Conservation (phyloP, 2,888 invertebrate species). For the Metellina segmentata region DNA sequence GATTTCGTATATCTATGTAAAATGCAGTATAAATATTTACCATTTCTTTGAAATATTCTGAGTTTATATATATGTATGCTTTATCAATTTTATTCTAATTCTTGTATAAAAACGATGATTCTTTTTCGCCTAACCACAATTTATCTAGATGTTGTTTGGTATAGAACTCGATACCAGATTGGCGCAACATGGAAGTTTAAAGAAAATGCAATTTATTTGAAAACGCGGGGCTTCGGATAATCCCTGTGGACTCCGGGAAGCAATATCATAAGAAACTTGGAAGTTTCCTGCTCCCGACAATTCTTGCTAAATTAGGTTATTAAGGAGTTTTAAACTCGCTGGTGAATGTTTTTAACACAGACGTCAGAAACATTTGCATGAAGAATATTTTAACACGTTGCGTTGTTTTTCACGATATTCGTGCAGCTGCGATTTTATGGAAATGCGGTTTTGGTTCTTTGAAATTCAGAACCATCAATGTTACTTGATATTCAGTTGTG, state of each 20-base stretch:
- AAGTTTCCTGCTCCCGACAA: not conserved
- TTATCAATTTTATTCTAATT: too few relatives aligned
- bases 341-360: not conserved
- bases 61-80: too few relatives aligned
- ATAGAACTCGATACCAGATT: too few relatives aligned
- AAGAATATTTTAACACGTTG: not conserved
- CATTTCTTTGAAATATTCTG: too few relatives aligned
- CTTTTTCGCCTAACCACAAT: too few relatives aligned
- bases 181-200: too few relatives aligned
- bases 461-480: not conserved
- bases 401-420: not conserved
- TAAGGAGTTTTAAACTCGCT: not conserved
- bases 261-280: not conserved
- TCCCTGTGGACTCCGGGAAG: not conserved
- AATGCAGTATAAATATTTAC: too few relatives aligned
- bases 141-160: too few relatives aligned
- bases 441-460: not conserved
- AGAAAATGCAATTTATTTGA: not conserved
- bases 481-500: not conserved
- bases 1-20: too few relatives aligned
- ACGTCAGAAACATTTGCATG: slow-evolving; percentile 21
- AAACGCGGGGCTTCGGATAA: not conserved
- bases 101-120: too few relatives aligned
- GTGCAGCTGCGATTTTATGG: not conserved
- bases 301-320: slow-evolving; percentile 19